These are phyloP conservation scores for Drosophila miranda DNA, from an alignment of 1,140 invertebrate genomes.

Conservation along the genomic window DNA sequence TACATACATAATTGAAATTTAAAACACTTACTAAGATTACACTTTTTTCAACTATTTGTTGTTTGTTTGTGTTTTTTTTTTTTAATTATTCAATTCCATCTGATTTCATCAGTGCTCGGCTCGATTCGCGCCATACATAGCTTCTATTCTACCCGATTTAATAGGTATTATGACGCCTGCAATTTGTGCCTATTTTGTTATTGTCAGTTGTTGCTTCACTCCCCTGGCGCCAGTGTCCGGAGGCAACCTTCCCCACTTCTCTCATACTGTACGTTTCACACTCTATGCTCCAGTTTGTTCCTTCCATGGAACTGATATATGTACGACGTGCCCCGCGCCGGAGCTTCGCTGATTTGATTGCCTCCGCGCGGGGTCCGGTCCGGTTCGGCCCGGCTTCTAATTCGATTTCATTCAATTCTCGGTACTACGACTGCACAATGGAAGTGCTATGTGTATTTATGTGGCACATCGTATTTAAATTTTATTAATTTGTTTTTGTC, in stretches of 20 bases:
- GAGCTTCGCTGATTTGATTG: conserved; percentile 39
- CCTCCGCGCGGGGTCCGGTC: background rate
- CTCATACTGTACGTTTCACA: background rate
- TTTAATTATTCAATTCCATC: background rate
- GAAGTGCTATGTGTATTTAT: conserved; percentile 26
- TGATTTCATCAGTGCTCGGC: conserved; percentile 16
- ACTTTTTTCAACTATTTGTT: no score
- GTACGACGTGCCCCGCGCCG: conserved; percentile 5
- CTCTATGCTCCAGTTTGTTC: conserved; percentile 32
- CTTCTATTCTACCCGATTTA: conserved; percentile 18
- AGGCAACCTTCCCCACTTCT: conserved; percentile 31
- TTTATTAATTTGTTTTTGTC: conserved; percentile 36
- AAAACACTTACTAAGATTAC: background rate
- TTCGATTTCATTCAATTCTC: conserved; percentile 52
- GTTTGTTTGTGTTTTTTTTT: background rate
- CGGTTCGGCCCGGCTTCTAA: conserved; percentile 21
- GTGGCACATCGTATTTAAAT: conserved; percentile 28
- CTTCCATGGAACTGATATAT: conserved; percentile 24
- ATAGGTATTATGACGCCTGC: conserved; percentile 42
- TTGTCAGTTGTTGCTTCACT: conserved; percentile 34
- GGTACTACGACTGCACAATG: conserved; percentile 47
- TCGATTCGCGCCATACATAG: background rate
- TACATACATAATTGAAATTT: no score
- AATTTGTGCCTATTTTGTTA: conserved; percentile 57
- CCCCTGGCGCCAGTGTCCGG: conserved; percentile 58